Base-by-base conservation (phyloP, 1,140 invertebrate genomes). In the Ceratitis capitata region DNA sequence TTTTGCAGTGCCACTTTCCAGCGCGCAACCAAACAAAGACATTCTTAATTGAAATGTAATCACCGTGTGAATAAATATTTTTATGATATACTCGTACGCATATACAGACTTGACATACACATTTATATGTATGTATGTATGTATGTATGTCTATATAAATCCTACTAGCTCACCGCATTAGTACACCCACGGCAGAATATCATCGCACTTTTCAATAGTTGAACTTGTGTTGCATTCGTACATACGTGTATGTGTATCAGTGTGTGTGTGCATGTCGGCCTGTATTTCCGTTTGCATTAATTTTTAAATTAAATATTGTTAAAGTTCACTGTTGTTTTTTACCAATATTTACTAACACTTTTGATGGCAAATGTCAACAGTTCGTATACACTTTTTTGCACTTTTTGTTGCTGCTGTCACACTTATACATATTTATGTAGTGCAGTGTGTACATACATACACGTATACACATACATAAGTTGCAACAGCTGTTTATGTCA, bases 21-120 rank as follows among this genome's bases (percentile, higher is more conserved):
- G 61, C 61, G 14, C 39, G 35, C 35, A 69, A 19, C 61, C 61
- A 69, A 69, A 69, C 61, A 69, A 69, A 69, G 61, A 32, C 29
- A 39, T n/a, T 69, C 39, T 69, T 69, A 69, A 69, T 69, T 69
- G 61, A 69, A 69, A 69, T 69, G 61, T 69, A 69, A 69, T 69
- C 61, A 69, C 61, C 61, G 32, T 19, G 32, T n/a, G 61, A 19
- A 29, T 29, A 69, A 69, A 69, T 69, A 69, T 69, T 69, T 29
- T 69, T 69, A 69, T 16, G 58, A 0, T 6, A 29, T 29, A 35
- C 32, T n/a, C n/a, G n/a, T n/a, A 69, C 61, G 19, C 32, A 35
- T 39, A n/a, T n/a, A n/a, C n/a, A n/a, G n/a, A n/a, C n/a, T n/a
- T n/a, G n/a, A n/a, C n/a, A n/a, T n/a, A n/a, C n/a, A n/a, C n/a